phyloP scores from a whole-genome alignment of 2,888 invertebrate species.

The Hirtodrosophila confusa region DNA sequence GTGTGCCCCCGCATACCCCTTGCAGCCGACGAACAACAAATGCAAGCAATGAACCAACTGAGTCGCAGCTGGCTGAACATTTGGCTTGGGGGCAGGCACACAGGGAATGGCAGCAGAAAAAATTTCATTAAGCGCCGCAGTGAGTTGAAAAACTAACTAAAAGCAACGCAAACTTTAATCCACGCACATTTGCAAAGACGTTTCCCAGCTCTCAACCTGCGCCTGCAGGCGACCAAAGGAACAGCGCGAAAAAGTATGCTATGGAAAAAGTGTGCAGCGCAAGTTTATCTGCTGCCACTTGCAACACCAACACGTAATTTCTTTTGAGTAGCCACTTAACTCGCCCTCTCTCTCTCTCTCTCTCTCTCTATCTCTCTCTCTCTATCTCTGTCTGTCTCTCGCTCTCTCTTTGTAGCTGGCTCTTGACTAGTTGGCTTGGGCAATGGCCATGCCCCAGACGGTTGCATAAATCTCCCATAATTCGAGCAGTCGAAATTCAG shows the following conservation, averaged over 20 bases:
- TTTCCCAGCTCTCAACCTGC: slow-evolving; percentile 11
- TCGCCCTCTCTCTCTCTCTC: slow-evolving; percentile 8
- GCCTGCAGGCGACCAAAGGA: slow-evolving; percentile 18
- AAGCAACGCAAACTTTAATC: slow-evolving; percentile 69
- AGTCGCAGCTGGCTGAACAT: slow-evolving; percentile 43
- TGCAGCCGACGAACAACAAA: neutral
- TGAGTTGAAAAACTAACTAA: slow-evolving; percentile 60
- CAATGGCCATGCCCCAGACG: slow-evolving; percentile 49
- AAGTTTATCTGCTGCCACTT: slow-evolving; percentile 65
- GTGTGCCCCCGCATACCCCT: neutral
- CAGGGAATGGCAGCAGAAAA: slow-evolving; percentile 31
- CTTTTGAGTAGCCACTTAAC: slow-evolving; percentile 71
- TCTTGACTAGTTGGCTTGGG: slow-evolving; percentile 55
- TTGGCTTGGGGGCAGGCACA: slow-evolving; percentile 24
- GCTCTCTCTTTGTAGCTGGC: slow-evolving; percentile 1
- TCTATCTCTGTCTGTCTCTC: slow-evolving; percentile 6
- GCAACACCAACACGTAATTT: slow-evolving; percentile 70
- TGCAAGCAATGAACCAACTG: slow-evolving; percentile 13
- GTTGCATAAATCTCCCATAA: slow-evolving; percentile 72
- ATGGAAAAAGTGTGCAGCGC: slow-evolving; percentile 29
- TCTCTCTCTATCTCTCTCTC: slow-evolving; percentile 11
- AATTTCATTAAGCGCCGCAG: slow-evolving; percentile 70
- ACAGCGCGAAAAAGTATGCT: slow-evolving; percentile 38
- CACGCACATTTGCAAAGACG: slow-evolving; percentile 56
- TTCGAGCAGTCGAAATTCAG: slow-evolving; percentile 48